Evolutionary conservation across 2,797 vertebrate genomes (phyloP).

Genomic region (Syngnathus rostellatus): DNA sequence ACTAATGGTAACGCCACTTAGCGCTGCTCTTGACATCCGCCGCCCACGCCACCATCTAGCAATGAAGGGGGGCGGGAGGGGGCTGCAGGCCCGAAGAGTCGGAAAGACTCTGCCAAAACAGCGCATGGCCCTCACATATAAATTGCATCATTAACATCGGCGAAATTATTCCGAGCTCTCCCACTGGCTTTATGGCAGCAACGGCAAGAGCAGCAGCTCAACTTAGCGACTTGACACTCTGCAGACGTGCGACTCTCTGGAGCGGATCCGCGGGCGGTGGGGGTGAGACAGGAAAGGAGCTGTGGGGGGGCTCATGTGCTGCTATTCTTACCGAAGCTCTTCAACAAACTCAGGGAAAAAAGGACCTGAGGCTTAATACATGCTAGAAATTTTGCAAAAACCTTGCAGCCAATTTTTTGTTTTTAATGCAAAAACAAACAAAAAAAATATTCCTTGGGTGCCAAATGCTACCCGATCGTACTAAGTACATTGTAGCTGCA

Average conservation of each 20-base stretch:
- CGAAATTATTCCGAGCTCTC: constrained; percentile 71
- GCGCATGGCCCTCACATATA: constrained; percentile 68
- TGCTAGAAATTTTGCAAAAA: background rate
- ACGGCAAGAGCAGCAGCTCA: constrained; percentile 59
- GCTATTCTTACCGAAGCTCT: constrained; percentile 43
- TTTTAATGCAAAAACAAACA: no score
- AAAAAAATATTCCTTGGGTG: no score
- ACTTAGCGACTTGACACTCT: constrained; percentile 65
- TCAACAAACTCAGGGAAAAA: constrained; percentile 46
- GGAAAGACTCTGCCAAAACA: constrained; percentile 68
- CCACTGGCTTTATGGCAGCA: constrained; percentile 66
- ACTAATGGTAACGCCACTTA: constrained; percentile 75
- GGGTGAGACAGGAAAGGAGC: constrained; percentile 31
- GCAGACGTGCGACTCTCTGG: constrained; percentile 57
- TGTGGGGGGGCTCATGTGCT: constrained; percentile 27
- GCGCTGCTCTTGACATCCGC: constrained; percentile 68
- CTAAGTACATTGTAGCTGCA: constrained; percentile 5
- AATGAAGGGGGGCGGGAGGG: constrained; percentile 54
- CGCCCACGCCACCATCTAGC: constrained; percentile 68
- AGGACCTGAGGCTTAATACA: constrained; percentile 34
- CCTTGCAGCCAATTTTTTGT: no score
- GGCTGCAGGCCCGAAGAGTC: constrained; percentile 58
- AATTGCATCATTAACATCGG: constrained; percentile 75
- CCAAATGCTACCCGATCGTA: background rate
- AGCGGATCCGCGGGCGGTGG: constrained; percentile 29